A percentile compares a stretch with the other conserved stretches of the same genome.
Conservation (phyloP, 2,888 invertebrate genomes). For the Rhabditoides inermis region DNA sequence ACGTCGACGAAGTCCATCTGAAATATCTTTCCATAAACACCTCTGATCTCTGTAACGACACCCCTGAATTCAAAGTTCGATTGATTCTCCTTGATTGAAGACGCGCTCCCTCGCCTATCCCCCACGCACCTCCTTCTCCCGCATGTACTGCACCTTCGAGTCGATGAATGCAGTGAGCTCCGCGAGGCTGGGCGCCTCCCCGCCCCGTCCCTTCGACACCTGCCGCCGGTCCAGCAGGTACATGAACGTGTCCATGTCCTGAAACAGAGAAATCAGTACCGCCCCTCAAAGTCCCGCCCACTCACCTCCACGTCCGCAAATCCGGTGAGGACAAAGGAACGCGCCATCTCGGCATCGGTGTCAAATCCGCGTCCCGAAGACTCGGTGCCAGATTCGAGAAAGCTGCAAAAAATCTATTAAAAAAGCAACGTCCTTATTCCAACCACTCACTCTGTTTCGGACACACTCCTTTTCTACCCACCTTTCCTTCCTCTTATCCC, state of each 20-base stretch:
- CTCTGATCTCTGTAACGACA: too few species aligned
- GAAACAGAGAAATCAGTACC: not conserved
- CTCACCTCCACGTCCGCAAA: constrained; percentile 20
- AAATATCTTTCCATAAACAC: too few species aligned
- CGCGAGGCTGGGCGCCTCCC: constrained; percentile 2
- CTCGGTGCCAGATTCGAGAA: not conserved
- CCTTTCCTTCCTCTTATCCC: too few species aligned
- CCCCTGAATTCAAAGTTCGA: not conserved
- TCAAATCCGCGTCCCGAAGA: constrained; percentile 7
- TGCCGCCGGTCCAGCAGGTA: constrained; percentile 9
- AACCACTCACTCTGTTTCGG: too few species aligned
- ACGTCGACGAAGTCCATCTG: too few species aligned
- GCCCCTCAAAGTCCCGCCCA: not conserved
- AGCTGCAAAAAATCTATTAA: too few species aligned
- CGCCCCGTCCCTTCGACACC: not conserved
- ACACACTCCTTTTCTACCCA: too few species aligned
- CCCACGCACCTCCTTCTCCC: constrained; percentile 3
- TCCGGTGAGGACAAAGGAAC: constrained; percentile 24
- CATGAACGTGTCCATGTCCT: constrained; percentile 18
- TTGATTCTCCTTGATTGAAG: not conserved
- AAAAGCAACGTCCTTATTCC: too few species aligned
- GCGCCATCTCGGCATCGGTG: constrained; percentile 19
- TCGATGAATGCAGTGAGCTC: constrained; percentile 15
- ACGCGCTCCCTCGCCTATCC: not conserved
- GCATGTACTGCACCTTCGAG: constrained; percentile 7